Conservation (phyloP, 2,888 invertebrate species). For the Spisula solida region DNA sequence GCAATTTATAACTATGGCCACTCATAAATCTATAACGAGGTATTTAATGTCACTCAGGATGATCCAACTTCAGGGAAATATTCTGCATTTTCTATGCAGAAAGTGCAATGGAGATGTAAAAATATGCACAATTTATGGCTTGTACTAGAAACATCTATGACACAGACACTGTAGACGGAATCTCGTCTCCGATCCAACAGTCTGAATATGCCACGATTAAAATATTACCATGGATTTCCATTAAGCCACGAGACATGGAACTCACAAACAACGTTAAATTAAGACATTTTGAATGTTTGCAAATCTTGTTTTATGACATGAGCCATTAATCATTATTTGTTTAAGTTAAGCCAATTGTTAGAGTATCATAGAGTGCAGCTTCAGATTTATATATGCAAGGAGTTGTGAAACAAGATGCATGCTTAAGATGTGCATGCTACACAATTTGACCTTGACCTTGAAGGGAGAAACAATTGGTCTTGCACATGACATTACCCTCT, state of each 20-base stretch:
- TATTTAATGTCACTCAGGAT: slow-evolving; percentile 2
- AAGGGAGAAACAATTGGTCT: too few relatives aligned
- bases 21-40: not conserved
- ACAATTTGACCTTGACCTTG: too few relatives aligned
- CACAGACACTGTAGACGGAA: not conserved
- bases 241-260: not conserved
- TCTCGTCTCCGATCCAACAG: slow-evolving; percentile 4
- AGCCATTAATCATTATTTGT: not conserved
- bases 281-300: not conserved
- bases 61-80: not conserved
- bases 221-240: not conserved
- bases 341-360: not conserved
- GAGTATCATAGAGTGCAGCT: not conserved
- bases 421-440: too few relatives aligned
- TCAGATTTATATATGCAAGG: not conserved
- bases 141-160: not conserved
- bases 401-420: not conserved
- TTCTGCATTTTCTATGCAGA: not conserved
- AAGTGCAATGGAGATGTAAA: slow-evolving; percentile 26
- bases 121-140: not conserved
- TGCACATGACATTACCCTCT: too few relatives aligned
- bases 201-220: slow-evolving; percentile 12
- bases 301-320: not conserved
- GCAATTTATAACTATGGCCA: slow-evolving; percentile 7
- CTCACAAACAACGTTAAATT: not conserved